These are phyloP conservation scores for Temnothorax rugatulus DNA, from an alignment of 2,888 invertebrate genomes.

Conservation along the genomic window DNA sequence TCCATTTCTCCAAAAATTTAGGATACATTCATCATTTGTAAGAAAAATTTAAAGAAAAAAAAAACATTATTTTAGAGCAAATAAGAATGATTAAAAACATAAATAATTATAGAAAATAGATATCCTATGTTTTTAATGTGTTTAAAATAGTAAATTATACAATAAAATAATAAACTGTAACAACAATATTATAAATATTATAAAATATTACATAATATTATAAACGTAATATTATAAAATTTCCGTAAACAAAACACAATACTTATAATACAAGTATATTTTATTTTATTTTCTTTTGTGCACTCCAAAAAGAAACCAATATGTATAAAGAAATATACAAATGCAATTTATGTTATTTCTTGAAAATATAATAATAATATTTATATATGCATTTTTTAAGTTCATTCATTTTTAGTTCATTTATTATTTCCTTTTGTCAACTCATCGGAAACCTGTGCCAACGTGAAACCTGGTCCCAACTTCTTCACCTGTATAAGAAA, in stretches of 20 bases:
- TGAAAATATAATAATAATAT: neutral
- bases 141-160: too few species aligned
- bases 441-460: too few species aligned
- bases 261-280: neutral
- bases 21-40: neutral
- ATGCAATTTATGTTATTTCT: neutral
- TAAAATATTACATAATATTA: neutral
- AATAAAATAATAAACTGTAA: neutral
- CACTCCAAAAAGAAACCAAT: neutral
- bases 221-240: neutral
- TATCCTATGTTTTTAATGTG: neutral
- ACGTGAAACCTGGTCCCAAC: too few species aligned
- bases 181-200: neutral
- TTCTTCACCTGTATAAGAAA: neutral
- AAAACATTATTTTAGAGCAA: too few species aligned
- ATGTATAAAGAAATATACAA: neutral
- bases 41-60: too few species aligned
- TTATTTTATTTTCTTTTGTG: neutral
- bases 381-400: neutral
- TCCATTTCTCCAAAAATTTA: neutral
- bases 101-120: neutral
- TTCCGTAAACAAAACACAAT: neutral
- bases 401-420: neutral
- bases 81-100: neutral
- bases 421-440: too few species aligned